phyloP scores from a whole-genome alignment of 2,797 vertebrate genomes.

The Gorsachius magnificus region DNA sequence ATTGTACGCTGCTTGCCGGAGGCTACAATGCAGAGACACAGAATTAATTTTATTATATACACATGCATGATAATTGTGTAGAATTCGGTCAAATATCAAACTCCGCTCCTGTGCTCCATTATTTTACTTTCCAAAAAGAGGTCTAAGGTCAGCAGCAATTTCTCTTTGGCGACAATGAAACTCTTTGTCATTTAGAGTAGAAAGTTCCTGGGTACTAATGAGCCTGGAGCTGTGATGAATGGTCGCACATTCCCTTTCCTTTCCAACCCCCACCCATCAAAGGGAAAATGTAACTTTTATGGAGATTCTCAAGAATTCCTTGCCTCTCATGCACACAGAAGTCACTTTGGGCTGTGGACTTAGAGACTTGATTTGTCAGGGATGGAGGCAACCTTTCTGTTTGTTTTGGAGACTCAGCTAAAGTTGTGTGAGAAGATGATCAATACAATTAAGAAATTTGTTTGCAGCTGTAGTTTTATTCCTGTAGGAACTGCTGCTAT shows the following conservation, averaged over 20 bases:
- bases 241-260: conserved; percentile 43
- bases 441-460: not conserved
- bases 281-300: conserved; percentile 54
- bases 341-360: not conserved
- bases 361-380: not conserved
- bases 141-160: conserved; percentile 77
- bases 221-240: conserved; percentile 61
- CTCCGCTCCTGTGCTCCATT: conserved; percentile 84
- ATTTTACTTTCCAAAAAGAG: conserved; percentile 76
- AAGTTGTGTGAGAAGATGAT: not conserved
- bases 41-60: conserved; percentile 99
- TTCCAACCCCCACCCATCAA: conserved; percentile 34
- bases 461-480: not conserved
- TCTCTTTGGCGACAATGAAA: conserved; percentile 72
- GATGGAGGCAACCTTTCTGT: not conserved
- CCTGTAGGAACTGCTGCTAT: not conserved
- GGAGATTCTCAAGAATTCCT: conserved; percentile 46
- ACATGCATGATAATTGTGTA: conserved; percentile 99
- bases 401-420: not conserved
- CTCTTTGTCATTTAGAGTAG: conserved; percentile 75
- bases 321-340: not conserved
- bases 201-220: conserved; percentile 73
- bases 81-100: conserved; percentile 93
- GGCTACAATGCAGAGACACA: conserved; percentile 94
- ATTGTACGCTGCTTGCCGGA: conserved; percentile 92